These are phyloP conservation scores for Eptesicus fuscus DNA, from an alignment of 2,113 vertebrate genomes.

Conservation along the genomic window DNA sequence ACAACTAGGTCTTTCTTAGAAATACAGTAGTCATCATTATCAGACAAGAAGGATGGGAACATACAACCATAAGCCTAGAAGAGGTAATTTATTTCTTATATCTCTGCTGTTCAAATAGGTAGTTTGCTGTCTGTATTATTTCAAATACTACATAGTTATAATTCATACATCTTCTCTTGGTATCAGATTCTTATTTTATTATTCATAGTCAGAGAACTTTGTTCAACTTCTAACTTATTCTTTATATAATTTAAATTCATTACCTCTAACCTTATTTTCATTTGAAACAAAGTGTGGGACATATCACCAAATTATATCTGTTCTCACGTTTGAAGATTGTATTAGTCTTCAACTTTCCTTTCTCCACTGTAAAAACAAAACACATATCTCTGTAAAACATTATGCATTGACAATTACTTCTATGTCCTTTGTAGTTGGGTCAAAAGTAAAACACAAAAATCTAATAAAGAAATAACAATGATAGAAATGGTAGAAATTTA, in stretches of 20 bases:
- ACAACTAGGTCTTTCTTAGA: conserved; percentile 17
- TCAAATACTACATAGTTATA: neutral
- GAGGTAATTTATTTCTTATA: neutral
- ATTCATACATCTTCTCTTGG: conserved; percentile 8
- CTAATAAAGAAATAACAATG: neutral
- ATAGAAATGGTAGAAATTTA: neutral
- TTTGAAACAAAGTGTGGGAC: neutral
- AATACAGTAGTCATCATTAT: conserved; percentile 22
- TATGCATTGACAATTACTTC: neutral
- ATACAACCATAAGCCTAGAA: neutral
- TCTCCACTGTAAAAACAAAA: neutral
- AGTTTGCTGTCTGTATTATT: conserved; percentile 4
- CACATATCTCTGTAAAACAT: neutral
- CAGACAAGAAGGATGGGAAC: neutral
- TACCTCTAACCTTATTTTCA: conserved; percentile 26
- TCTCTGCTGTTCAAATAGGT: neutral
- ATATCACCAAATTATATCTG: conserved; percentile 49
- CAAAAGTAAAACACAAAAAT: neutral
- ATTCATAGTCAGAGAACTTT: conserved; percentile 25
- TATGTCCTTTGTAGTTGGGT: neutral
- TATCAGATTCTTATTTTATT: conserved; percentile 8
- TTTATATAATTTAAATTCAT: conserved; percentile 53
- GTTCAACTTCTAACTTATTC: neutral
- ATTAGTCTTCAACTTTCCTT: neutral
- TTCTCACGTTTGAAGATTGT: neutral